Evolutionary conservation across 2,113 vertebrate species (phyloP).

Genomic region (Tautogolabrus adspersus): DNA sequence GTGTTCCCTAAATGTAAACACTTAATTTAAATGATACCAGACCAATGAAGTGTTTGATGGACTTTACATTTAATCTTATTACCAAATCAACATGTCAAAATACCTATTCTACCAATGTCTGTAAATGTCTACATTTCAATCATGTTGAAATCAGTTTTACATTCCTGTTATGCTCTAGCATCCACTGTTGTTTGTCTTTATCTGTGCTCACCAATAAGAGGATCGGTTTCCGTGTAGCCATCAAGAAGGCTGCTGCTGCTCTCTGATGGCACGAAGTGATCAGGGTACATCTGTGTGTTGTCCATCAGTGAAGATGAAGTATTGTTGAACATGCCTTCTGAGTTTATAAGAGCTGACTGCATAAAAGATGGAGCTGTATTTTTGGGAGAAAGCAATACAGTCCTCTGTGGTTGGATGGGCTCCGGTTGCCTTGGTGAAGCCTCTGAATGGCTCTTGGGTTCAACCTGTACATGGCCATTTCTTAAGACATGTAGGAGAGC

Average conservation of each 20-base stretch:
- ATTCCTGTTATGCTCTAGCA: background rate
- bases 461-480: background rate
- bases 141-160: no score
- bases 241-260: constrained; percentile 31
- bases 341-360: background rate
- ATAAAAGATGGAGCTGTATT: background rate
- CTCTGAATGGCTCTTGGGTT: constrained; percentile 10
- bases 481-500: constrained; percentile 52
- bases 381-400: constrained; percentile 29
- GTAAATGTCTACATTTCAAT: no score
- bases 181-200: background rate
- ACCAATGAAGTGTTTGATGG: no score
- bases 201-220: constrained; percentile 71
- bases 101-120: background rate
- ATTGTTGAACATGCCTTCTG: background rate
- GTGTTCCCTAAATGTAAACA: no score
- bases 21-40: no score
- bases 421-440: background rate
- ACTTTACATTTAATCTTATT: no score
- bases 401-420: constrained; percentile 33
- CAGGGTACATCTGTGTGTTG: background rate
- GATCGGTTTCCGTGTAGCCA: constrained; percentile 32
- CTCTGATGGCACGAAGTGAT: background rate
- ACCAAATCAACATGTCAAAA: background rate
- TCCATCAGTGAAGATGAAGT: background rate